Percentiles rank a stretch among this genome's conserved stretches.
phyloP scores from a whole-genome alignment of 2,113 vertebrate genomes.

The Crotalus helleri region DNA sequence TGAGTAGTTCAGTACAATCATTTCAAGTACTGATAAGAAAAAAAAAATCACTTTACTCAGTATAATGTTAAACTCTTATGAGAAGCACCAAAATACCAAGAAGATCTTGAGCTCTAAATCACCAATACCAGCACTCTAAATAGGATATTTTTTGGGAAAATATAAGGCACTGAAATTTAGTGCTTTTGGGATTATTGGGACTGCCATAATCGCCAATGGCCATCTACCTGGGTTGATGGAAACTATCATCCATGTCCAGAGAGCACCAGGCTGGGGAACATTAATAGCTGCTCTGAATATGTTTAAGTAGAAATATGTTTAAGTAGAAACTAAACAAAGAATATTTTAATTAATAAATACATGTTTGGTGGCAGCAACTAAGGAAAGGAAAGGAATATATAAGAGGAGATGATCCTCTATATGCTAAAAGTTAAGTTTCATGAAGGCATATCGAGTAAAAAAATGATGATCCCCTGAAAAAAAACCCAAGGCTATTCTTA shows the following conservation, averaged over 20 bases:
- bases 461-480: background rate
- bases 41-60: background rate
- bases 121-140: background rate
- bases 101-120: background rate
- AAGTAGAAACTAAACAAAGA: background rate
- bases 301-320: background rate
- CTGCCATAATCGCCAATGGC: background rate
- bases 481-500: background rate
- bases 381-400: background rate
- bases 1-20: constrained; percentile 54
- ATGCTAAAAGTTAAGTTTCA: background rate
- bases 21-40: background rate
- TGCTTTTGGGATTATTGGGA: background rate
- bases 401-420: background rate
- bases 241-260: background rate
- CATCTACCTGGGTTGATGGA: background rate
- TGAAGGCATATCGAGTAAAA: constrained; percentile 2
- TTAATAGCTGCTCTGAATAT: background rate
- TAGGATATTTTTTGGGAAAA: background rate
- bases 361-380: background rate
- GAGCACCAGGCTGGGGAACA: background rate
- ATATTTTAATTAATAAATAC: background rate
- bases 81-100: background rate
- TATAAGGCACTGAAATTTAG: background rate
- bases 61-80: background rate